phyloP scores from a whole-genome alignment of 2,888 invertebrate genomes.

The Cetonia aurata region DNA sequence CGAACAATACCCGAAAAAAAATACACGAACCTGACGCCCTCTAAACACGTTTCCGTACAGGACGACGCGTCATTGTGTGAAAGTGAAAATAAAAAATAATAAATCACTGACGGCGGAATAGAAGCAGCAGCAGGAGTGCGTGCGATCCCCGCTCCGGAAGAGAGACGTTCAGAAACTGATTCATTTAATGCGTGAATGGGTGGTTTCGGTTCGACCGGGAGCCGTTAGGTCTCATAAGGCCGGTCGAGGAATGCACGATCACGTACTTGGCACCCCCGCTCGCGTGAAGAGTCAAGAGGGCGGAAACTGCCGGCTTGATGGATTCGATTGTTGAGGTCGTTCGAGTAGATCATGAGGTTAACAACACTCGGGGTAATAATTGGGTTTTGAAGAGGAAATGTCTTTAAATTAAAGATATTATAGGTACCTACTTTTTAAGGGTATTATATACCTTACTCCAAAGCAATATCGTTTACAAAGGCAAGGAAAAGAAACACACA shows the following conservation, averaged over 20 bases:
- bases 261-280: constrained; percentile 46
- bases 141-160: constrained; percentile 22
- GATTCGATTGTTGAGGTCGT: neutral
- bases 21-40: constrained; percentile 11
- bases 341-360: neutral
- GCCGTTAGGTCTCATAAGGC: constrained; percentile 44
- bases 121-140: neutral
- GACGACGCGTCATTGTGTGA: no score
- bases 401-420: no score
- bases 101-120: constrained; percentile 7
- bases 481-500: no score
- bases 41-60: no score
- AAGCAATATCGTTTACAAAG: no score
- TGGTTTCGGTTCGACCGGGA: constrained; percentile 39
- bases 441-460: no score
- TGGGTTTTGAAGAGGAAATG: no score
- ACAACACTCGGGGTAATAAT: no score
- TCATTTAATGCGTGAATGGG: constrained; percentile 57
- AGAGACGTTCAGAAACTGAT: constrained; percentile 59
- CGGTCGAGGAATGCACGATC: constrained; percentile 48
- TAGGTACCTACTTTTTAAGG: no score
- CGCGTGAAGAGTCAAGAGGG: constrained; percentile 13
- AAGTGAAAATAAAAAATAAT: constrained; percentile 2
- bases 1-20: constrained; percentile 47
- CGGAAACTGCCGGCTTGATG: neutral